These are phyloP conservation scores for Heliothis subflexa DNA, from an alignment of 1,140 invertebrate species.

Conservation along the genomic window DNA sequence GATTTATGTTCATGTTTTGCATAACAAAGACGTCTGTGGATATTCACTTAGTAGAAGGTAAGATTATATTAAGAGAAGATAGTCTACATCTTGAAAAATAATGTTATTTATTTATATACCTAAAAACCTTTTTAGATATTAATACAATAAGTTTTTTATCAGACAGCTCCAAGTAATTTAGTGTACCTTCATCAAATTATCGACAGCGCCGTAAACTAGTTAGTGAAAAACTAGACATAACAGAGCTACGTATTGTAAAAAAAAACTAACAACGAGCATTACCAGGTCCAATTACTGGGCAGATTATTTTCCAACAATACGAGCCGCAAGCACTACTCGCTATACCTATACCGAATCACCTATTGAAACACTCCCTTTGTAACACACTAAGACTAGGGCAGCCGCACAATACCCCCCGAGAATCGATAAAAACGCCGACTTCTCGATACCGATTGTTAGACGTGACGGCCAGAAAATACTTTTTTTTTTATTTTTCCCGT, in stretches of 20 bases:
- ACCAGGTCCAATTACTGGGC: constrained; percentile 17
- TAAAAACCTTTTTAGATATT: too few species aligned
- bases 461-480: constrained; percentile 30
- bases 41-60: background rate
- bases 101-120: too few species aligned
- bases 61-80: background rate
- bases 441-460: constrained; percentile 37
- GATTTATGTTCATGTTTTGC: constrained; percentile 1
- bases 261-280: constrained; percentile 19
- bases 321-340: background rate
- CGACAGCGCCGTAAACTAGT: too few species aligned
- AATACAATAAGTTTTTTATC: too few species aligned
- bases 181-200: too few species aligned
- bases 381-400: constrained; percentile 22
- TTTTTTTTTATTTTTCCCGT: constrained; percentile 2
- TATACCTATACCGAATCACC: constrained; percentile 34
- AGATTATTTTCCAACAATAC: constrained; percentile 19
- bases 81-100: background rate
- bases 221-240: background rate
- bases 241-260: too few species aligned
- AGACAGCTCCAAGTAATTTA: too few species aligned
- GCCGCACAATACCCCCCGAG: constrained; percentile 33
- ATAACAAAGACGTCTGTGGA: background rate
- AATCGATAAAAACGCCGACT: constrained; percentile 36
- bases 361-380: constrained; percentile 36